phyloP scores from a whole-genome alignment of 2,888 invertebrate genomes.

The Tiphia femorata region DNA sequence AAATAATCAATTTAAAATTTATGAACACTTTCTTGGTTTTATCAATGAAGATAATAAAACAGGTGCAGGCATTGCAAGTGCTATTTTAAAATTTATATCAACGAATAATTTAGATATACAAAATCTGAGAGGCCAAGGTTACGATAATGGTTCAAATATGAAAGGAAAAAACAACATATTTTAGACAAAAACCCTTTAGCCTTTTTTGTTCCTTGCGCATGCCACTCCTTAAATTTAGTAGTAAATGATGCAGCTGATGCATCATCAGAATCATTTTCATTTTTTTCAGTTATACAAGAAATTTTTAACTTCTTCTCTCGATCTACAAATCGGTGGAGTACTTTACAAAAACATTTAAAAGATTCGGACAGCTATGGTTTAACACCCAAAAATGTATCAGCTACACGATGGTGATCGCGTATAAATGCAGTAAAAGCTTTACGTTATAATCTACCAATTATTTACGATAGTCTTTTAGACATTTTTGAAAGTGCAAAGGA shows the following conservation, averaged over 20 bases:
- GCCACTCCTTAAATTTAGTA: constrained; percentile 21
- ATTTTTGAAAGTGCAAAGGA: too few relatives aligned
- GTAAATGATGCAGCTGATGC: constrained; percentile 23
- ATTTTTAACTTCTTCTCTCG: constrained; percentile 29
- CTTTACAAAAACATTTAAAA: constrained; percentile 44
- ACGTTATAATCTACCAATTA: constrained; percentile 48
- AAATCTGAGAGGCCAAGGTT: constrained; percentile 19
- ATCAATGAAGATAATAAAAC: not conserved
- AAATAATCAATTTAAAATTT: not conserved
- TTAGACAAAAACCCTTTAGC: constrained; percentile 35
- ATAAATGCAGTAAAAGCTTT: constrained; percentile 41
- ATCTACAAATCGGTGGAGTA: constrained; percentile 46
- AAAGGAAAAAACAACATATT: constrained; percentile 54
- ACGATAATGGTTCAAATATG: constrained; percentile 61
- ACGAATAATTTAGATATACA: constrained; percentile 35
- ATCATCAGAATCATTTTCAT: constrained; percentile 49
- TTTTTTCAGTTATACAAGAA: constrained; percentile 51
- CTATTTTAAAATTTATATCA: not conserved
- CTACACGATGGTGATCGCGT: constrained; percentile 45
- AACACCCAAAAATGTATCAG: constrained; percentile 43
- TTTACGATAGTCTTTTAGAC: constrained; percentile 49
- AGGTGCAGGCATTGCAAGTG: not conserved
- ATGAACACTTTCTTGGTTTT: not conserved
- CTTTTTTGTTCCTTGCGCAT: constrained; percentile 26
- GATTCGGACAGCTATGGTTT: too few relatives aligned